Base-by-base conservation (phyloP, 2,888 invertebrate species). In the Ennomos quercinarius region DNA sequence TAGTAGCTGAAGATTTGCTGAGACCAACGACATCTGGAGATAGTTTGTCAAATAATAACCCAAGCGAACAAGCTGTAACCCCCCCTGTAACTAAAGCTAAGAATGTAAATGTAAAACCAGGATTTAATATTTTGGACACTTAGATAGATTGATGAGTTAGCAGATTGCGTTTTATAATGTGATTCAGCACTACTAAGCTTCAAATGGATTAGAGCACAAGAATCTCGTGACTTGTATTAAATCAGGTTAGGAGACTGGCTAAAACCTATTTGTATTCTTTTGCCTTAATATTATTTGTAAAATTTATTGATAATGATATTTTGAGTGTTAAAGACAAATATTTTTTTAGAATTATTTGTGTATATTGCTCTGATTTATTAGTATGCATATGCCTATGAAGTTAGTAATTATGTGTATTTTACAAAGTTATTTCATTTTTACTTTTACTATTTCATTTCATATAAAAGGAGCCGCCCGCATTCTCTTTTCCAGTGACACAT, bases 51-150 rank as follows among this genome's bases (percentile, higher is more conserved):
- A 80, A 77, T 50, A 81, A 76, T 67, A 81, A 76, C 53, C 53
- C 68, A 49, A 58, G 65, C 13, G 80, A 81, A 8, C 39, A 67
- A 10, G 60, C 52, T 1, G 54, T 62, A 8, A n/a, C n/a, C n/a
- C 90, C 91, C 0, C 65, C 77, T 2, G 80, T 92, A 2, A 89
- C 90, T 0, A 91, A 84, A 70, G 89, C 91, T 49, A 87, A 85
- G 58, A 81, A 74, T 59, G 50, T 68, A 2, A 77, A 72, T 12
- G 76, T 89, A 5, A 91, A 86, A 76, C 83, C 87, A 2, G 90
- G 91, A 10, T 92, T 91, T 61, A 84, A 74, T 52, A 83, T 90
- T 62, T 64, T 73, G 35, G 85, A 87, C 35, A 17, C 17, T 17
- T 17, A 35, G 8, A 10, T 43, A 45, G 35, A 27, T 27, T 4